Percentiles rank a stretch among this genome's conserved stretches.
Evolutionary conservation across 2,797 vertebrate species (phyloP).

Genomic region (Clarias fuscus): DNA sequence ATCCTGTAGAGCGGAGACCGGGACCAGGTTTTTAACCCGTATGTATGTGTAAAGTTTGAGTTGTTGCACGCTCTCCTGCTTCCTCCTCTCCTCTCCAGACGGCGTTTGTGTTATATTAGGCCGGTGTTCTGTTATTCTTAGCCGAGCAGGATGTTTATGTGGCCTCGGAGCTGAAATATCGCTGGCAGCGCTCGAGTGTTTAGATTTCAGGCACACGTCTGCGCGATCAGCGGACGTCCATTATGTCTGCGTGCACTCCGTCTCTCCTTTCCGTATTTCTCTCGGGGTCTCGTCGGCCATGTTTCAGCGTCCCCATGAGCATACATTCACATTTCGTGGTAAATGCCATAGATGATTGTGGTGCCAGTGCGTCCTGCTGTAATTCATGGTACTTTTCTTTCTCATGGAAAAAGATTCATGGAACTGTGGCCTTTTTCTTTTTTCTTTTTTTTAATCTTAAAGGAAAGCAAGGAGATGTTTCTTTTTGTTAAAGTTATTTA

Average conservation of each 20-base stretch:
- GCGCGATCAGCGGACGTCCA: conserved; percentile 53
- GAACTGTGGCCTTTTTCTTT: no score
- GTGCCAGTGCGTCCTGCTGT: background rate
- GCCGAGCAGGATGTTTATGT: conserved; percentile 81
- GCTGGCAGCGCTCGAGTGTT: conserved; percentile 73
- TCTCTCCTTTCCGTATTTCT: conserved; percentile 22
- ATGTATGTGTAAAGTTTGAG: background rate
- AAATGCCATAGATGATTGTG: background rate
- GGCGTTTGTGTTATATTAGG: conserved; percentile 75
- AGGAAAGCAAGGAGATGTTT: background rate
- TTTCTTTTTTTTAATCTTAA: no score
- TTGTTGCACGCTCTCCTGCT: conserved; percentile 37
- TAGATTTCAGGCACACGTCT: conserved; percentile 73
- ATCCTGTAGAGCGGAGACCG: background rate
- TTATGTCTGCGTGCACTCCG: background rate
- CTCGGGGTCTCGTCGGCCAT: background rate
- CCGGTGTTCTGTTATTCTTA: conserved; percentile 79
- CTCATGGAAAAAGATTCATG: no score
- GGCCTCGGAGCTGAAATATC: conserved; percentile 76
- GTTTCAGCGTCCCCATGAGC: background rate
- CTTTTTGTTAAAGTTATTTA: no score
- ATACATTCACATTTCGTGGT: background rate
- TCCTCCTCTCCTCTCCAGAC: conserved; percentile 71
- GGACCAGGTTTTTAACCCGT: background rate
- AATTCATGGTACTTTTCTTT: background rate